Percentiles rank a stretch among this genome's conserved stretches.
Conservation (phyloP, 2,888 invertebrate species). For the Tridacna gigas region DNA sequence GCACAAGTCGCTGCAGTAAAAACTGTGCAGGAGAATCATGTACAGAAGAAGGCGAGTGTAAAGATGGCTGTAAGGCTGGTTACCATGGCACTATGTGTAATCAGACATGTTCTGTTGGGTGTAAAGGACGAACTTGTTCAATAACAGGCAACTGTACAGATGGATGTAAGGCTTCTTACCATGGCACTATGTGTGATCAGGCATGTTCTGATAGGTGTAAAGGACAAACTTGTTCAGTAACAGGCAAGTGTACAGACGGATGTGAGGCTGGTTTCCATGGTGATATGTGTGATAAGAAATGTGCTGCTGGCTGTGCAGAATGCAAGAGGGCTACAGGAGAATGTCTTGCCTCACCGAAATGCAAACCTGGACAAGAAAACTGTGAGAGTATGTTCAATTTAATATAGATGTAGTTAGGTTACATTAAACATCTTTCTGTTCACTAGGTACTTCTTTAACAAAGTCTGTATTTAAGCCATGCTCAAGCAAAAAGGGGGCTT, state of each 20-base stretch:
- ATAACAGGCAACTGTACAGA: neutral
- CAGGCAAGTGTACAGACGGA: conserved; percentile 27
- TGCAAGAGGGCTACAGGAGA: conserved; percentile 18
- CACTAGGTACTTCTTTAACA: too few species aligned
- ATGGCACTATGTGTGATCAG: neutral
- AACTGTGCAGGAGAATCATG: neutral
- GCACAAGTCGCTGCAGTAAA: neutral
- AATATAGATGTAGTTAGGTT: too few species aligned
- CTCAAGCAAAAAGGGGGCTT: too few species aligned
- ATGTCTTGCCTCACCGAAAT: neutral
- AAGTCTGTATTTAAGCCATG: too few species aligned
- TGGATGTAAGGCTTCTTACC: neutral
- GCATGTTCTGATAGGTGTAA: neutral
- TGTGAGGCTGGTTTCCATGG: conserved; percentile 42
- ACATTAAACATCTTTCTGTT: too few species aligned
- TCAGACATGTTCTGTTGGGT: conserved; percentile 25
- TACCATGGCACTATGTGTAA: conserved; percentile 35
- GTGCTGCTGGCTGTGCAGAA: conserved; percentile 24
- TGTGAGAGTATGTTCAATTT: too few species aligned
- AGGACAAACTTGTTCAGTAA: neutral
- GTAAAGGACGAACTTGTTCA: neutral
- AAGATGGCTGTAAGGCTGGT: conserved; percentile 32
- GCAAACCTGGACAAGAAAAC: too few species aligned
- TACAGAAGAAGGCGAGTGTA: conserved; percentile 21
- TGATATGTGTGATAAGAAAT: conserved; percentile 16